These are phyloP conservation scores for Oncorhynchus keta DNA, from an alignment of 2,113 vertebrate genomes.

Conservation along the genomic window DNA sequence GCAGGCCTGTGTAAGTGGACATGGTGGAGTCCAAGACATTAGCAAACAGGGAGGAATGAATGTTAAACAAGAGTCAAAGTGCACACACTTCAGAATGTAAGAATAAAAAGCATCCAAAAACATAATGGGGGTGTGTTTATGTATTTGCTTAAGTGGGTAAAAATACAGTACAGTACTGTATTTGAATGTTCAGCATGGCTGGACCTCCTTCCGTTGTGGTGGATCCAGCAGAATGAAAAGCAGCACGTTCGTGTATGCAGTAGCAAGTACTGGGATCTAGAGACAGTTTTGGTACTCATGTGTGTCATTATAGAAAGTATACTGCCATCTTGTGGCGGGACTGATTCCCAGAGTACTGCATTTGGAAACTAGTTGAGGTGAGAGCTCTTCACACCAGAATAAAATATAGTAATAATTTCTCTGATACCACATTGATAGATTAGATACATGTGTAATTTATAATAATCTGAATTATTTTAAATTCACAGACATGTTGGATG, in stretches of 20 bases:
- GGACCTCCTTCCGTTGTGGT: not conserved
- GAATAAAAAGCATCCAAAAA: not conserved
- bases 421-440: too few species aligned
- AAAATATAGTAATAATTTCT: too few species aligned
- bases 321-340: slow-evolving; percentile 68
- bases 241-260: not conserved
- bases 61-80: not conserved
- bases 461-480: too few species aligned
- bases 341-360: slow-evolving; percentile 12
- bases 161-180: not conserved
- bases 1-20: not conserved
- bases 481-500: not conserved
- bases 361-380: not conserved
- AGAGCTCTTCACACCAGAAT: not conserved
- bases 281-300: not conserved
- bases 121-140: not conserved
- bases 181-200: not conserved
- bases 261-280: not conserved
- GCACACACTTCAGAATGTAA: not conserved
- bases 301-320: slow-evolving; percentile 10
- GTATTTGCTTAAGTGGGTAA: not conserved
- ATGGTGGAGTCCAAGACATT: not conserved
- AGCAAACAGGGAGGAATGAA: not conserved
- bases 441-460: too few species aligned
- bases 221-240: slow-evolving; percentile 9